These are phyloP conservation scores for Drosophila suboccidentalis DNA, from an alignment of 2,888 invertebrate genomes.

Conservation along the genomic window DNA sequence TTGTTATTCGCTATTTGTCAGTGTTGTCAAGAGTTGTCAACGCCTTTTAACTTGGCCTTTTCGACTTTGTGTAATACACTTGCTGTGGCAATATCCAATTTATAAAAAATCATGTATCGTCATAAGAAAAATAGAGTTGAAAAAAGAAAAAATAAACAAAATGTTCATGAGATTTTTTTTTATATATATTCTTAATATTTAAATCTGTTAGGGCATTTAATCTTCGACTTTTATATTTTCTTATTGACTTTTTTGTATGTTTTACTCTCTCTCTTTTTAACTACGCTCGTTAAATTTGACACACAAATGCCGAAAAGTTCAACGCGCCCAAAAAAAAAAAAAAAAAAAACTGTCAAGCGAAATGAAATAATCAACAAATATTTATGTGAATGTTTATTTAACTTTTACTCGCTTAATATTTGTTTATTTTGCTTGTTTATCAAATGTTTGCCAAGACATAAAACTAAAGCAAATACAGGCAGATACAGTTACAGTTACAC, in stretches of 20 bases:
- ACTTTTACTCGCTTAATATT: constrained; percentile 60
- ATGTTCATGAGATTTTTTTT: neutral
- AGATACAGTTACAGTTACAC: constrained; percentile 11
- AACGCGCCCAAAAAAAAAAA: constrained; percentile 53
- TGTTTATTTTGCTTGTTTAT: constrained; percentile 61
- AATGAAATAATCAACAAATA: constrained; percentile 50
- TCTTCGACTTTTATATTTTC: neutral
- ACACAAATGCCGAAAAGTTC: constrained; percentile 62
- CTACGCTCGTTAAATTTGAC: constrained; percentile 64
- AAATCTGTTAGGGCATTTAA: neutral
- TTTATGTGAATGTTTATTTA: constrained; percentile 43
- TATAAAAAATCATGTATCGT: neutral
- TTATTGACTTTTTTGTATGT: neutral
- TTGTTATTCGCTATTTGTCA: constrained; percentile 39
- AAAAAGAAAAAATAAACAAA: neutral
- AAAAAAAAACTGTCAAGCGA: constrained; percentile 35
- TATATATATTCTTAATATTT: neutral
- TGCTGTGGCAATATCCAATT: neutral
- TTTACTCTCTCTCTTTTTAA: neutral
- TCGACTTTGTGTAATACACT: constrained; percentile 12
- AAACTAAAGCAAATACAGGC: constrained; percentile 62
- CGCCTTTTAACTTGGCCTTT: constrained; percentile 37
- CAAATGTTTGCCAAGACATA: constrained; percentile 74
- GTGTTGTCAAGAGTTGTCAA: constrained; percentile 40
- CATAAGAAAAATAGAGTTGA: neutral